Conservation (phyloP, 2,113 vertebrate species). For the Clupea harengus region DNA sequence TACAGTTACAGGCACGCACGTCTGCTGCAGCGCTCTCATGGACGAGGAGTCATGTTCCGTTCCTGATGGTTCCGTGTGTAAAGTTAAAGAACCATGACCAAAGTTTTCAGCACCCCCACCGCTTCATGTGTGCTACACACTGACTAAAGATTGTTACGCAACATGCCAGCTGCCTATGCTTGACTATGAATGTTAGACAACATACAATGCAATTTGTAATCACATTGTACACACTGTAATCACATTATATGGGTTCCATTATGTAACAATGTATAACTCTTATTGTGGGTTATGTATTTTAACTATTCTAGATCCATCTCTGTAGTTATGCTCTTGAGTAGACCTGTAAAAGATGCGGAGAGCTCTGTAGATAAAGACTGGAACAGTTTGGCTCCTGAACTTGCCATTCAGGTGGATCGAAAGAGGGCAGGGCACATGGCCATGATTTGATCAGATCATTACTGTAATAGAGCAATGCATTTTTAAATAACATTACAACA, state of each 20-base stretch:
- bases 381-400: background rate
- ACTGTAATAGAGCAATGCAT: background rate
- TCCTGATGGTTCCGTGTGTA: background rate
- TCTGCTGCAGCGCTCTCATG: background rate
- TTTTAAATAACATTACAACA: background rate
- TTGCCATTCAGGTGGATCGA: background rate
- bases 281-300: background rate
- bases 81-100: background rate
- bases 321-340: background rate
- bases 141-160: background rate
- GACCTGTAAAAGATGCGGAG: background rate
- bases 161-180: background rate
- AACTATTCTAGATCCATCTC: background rate
- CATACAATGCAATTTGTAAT: background rate
- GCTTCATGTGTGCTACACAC: background rate
- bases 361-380: background rate
- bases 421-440: background rate
- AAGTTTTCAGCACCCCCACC: background rate
- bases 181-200: background rate
- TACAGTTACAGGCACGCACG: slow-evolving; percentile 23
- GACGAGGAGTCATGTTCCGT: background rate
- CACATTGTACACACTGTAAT: background rate
- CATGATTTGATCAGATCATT: background rate
- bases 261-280: background rate
- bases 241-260: background rate